Evolutionary conservation across 2,113 vertebrate species (phyloP).

Genomic region (Galeopterus variegatus): DNA sequence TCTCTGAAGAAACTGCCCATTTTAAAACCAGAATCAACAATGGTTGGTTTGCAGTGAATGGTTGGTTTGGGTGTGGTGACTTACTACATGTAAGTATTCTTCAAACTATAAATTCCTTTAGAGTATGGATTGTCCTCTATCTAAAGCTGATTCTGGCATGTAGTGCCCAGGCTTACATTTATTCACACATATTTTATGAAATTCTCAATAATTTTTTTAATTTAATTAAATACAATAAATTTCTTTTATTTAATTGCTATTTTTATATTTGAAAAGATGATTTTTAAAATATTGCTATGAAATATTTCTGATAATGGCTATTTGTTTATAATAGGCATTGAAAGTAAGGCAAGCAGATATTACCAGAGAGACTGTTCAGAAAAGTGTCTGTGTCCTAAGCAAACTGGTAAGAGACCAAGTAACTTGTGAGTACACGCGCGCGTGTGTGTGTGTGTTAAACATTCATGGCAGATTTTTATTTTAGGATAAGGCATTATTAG

Average conservation of each 20-base stretch:
- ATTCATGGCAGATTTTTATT: not conserved
- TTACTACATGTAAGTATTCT: not conserved
- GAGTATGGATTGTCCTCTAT: not conserved
- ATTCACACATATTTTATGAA: not conserved
- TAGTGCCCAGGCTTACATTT: not conserved
- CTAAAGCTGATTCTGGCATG: not conserved
- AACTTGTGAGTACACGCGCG: not conserved
- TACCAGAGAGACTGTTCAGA: constrained; percentile 99
- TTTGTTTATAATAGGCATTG: constrained; percentile 90
- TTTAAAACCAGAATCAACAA: not conserved
- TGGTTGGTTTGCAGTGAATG: not conserved
- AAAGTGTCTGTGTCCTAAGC: constrained; percentile 98
- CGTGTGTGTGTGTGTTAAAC: not conserved
- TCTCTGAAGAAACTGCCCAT: not conserved
- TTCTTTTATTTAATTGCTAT: not conserved
- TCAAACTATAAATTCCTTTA: not conserved
- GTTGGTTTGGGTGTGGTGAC: not conserved
- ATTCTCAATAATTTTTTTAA: not conserved
- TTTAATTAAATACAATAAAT: constrained; percentile 38
- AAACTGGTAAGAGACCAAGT: constrained; percentile 95
- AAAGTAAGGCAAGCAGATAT: constrained; percentile 98
- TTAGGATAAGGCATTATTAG: not conserved
- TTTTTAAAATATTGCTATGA: constrained; percentile 41
- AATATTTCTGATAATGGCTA: constrained; percentile 68
- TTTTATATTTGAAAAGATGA: constrained; percentile 20